phyloP scores from a whole-genome alignment of 2,888 invertebrate species.

The Chrysomela aeneicollis region DNA sequence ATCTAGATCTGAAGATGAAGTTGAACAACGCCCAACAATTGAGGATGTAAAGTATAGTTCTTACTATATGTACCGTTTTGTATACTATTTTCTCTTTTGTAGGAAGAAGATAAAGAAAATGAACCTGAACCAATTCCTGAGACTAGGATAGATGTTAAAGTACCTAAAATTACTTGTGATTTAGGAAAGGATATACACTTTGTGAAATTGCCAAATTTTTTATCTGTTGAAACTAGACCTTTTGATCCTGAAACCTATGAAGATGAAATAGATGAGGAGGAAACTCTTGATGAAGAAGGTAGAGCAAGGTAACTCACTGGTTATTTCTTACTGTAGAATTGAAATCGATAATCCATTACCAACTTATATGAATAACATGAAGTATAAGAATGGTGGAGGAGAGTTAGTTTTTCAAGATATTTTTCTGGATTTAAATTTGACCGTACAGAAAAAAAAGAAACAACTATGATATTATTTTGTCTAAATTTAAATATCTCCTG shows the following conservation, averaged over 20 bases:
- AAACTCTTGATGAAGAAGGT: conserved; percentile 97
- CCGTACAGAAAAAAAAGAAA: too few relatives aligned
- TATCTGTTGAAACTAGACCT: conserved; percentile 96
- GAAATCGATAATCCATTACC: too few relatives aligned
- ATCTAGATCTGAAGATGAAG: conserved; percentile 47
- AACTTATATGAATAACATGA: too few relatives aligned
- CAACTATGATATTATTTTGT: too few relatives aligned
- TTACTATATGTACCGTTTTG: neutral
- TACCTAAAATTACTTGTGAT: conserved; percentile 93
- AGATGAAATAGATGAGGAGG: conserved; percentile 98
- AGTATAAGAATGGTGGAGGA: too few relatives aligned
- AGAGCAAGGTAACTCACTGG: conserved; percentile 73
- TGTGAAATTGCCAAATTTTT: conserved; percentile 96
- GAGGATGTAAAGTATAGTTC: conserved; percentile 42
- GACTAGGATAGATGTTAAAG: conserved; percentile 95
- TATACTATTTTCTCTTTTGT: conserved; percentile 20
- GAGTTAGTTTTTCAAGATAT: neutral
- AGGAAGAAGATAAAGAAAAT: conserved; percentile 73
- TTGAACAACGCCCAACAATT: conserved; percentile 40
- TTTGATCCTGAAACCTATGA: conserved; percentile 96
- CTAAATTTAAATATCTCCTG: too few relatives aligned
- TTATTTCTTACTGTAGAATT: neutral
- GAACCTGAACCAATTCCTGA: conserved; percentile 87
- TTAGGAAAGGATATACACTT: conserved; percentile 93
- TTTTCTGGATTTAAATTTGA: neutral